Evolutionary conservation across 2,113 vertebrate species (phyloP).

Genomic region (Brienomyrus brachyistius): DNA sequence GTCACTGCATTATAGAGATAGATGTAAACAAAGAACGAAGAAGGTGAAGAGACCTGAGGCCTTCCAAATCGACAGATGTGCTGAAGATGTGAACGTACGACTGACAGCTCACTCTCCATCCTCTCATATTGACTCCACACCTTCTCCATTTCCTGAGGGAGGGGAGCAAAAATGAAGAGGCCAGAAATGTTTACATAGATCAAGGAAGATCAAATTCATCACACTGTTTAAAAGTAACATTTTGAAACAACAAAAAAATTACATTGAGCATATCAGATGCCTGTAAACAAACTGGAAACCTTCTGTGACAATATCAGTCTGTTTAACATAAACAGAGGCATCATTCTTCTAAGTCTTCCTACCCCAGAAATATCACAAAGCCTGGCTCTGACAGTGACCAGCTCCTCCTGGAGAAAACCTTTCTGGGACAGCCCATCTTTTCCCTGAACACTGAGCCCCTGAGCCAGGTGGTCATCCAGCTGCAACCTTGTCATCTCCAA

Average conservation of each 20-base stretch:
- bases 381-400: slow-evolving; percentile 74
- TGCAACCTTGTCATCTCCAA: slow-evolving; percentile 70
- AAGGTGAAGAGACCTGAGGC: slow-evolving; percentile 61
- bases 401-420: slow-evolving; percentile 75
- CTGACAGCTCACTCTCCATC: slow-evolving; percentile 74
- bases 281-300: not conserved
- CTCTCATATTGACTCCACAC: slow-evolving; percentile 73
- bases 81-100: slow-evolving; percentile 74
- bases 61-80: slow-evolving; percentile 71
- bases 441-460: slow-evolving; percentile 31
- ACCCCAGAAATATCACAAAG: slow-evolving; percentile 77
- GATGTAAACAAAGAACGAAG: not conserved
- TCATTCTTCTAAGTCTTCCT: slow-evolving; percentile 11
- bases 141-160: slow-evolving; percentile 67
- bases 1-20: not conserved
- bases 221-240: not conserved
- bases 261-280: not conserved
- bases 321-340: not conserved
- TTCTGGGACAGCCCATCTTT: slow-evolving; percentile 66
- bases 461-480: slow-evolving; percentile 57
- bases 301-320: not conserved
- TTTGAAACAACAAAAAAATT: not conserved
- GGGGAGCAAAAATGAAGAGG: not conserved
- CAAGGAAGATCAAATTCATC: not conserved
- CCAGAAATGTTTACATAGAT: not conserved